These are phyloP conservation scores for Hemitrygon akajei DNA, from an alignment of 2,797 vertebrate genomes.

Conservation along the genomic window DNA sequence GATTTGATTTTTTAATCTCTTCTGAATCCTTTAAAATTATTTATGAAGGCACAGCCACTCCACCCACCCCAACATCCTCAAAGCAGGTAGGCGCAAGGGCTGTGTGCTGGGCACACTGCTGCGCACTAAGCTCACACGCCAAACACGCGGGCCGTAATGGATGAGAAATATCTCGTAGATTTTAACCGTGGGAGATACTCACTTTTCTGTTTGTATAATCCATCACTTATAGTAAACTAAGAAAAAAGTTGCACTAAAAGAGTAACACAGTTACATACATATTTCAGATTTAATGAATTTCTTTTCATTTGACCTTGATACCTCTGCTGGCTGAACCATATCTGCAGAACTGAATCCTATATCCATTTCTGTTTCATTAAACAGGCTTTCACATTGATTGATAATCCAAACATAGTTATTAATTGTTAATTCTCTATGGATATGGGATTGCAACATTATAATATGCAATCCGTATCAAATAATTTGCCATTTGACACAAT, in stretches of 20 bases:
- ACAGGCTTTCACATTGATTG: neutral
- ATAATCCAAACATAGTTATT: neutral
- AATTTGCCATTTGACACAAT: neutral
- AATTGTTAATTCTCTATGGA: neutral
- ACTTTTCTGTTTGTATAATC: neutral
- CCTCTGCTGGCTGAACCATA: neutral
- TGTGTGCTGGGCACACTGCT: too few species aligned
- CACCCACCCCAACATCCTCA: too few species aligned
- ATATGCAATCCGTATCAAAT: neutral
- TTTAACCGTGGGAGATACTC: too few species aligned
- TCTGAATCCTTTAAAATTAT: too few species aligned
- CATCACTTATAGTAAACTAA: neutral
- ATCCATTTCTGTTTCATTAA: neutral
- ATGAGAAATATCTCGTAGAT: too few species aligned
- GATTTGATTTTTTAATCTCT: too few species aligned
- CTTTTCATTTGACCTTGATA: neutral
- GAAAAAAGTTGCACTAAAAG: neutral
- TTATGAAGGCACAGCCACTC: too few species aligned
- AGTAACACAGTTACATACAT: neutral
- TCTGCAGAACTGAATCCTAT: neutral
- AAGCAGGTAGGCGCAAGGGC: too few species aligned
- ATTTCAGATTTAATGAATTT: neutral
- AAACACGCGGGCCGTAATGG: too few species aligned
- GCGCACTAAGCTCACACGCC: too few species aligned
- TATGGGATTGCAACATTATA: neutral